Conservation (phyloP, 2,797 vertebrate species). For the Pitangus sulphuratus region DNA sequence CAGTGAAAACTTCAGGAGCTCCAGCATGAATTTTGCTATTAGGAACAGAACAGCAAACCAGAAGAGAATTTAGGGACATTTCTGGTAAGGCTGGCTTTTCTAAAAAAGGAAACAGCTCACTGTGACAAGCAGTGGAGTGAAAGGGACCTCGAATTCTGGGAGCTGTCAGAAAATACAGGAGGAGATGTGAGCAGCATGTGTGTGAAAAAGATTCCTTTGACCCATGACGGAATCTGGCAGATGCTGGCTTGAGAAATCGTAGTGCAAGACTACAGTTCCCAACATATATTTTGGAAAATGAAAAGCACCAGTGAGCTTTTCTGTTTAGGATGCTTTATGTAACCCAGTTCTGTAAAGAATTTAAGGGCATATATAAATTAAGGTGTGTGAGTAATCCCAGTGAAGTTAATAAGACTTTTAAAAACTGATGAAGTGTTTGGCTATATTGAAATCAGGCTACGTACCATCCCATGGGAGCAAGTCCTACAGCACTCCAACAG, state of each 20-base stretch:
- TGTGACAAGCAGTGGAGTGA: neutral
- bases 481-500: neutral
- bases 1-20: neutral
- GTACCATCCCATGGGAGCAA: neutral
- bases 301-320: neutral
- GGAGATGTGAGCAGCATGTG: neutral
- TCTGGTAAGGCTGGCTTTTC: neutral
- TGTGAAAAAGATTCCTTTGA: neutral
- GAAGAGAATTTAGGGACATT: neutral
- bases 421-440: slow-evolving; percentile 15
- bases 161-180: neutral
- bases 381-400: slow-evolving; percentile 11
- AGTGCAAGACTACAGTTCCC: neutral
- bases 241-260: neutral
- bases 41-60: neutral
- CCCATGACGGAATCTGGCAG: neutral
- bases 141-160: neutral
- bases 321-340: neutral
- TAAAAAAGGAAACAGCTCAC: neutral
- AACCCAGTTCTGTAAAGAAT: slow-evolving; percentile 2
- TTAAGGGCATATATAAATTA: slow-evolving; percentile 9
- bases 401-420: slow-evolving; percentile 10
- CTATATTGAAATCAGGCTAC: slow-evolving; percentile 18
- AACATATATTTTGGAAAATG: neutral
- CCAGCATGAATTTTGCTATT: neutral